These are phyloP conservation scores for Megastigmus dorsalis DNA, from an alignment of 2,888 invertebrate species.

Conservation along the genomic window DNA sequence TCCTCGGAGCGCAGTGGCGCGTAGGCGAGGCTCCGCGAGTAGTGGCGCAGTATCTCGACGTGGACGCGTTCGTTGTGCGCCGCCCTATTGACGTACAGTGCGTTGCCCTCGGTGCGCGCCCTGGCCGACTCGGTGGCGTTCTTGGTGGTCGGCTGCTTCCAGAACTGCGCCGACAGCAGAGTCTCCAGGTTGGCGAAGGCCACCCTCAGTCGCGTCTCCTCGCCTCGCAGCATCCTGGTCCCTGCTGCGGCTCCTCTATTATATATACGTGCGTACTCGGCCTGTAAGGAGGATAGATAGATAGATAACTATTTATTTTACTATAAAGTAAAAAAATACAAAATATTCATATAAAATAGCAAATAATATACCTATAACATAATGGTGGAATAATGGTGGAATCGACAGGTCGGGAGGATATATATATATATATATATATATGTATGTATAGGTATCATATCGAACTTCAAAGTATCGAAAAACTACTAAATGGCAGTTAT, in stretches of 20 bases:
- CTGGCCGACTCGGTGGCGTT: conserved; percentile 2
- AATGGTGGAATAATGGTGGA: too few species aligned
- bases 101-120: conserved; percentile 20
- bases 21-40: conserved; percentile 23
- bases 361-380: too few species aligned
- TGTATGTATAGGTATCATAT: too few species aligned
- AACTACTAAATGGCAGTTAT: too few species aligned
- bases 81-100: not conserved
- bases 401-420: too few species aligned
- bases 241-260: too few species aligned
- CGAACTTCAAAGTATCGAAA: too few species aligned
- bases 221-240: too few species aligned
- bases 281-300: not conserved
- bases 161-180: not conserved
- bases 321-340: not conserved
- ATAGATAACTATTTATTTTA: not conserved
- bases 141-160: conserved; percentile 1
- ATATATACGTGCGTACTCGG: too few species aligned
- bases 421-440: too few species aligned
- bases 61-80: conserved; percentile 17
- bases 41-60: conserved; percentile 20
- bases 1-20: conserved; percentile 19
- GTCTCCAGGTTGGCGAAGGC: not conserved
- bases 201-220: not conserved
- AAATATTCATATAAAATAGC: not conserved